Evolutionary conservation across 2,888 invertebrate genomes (phyloP).

Genomic region (Diarsia dahlii): DNA sequence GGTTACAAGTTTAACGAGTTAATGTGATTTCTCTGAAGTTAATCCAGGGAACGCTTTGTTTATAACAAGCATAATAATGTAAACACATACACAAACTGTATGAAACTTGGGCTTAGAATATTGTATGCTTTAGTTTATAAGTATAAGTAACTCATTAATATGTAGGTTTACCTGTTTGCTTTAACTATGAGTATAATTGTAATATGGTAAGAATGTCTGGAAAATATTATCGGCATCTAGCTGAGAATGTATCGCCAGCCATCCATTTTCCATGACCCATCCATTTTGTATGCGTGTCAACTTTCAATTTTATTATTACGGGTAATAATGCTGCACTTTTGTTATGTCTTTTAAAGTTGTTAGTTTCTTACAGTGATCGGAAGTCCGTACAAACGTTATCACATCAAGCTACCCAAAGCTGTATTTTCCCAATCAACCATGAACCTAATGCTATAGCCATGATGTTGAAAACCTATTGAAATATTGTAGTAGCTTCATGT

Average conservation of each 20-base stretch:
- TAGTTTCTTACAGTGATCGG: neutral
- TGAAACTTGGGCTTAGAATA: conserved; percentile 42
- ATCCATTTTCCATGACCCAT: conserved; percentile 14
- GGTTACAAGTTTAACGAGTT: conserved; percentile 73
- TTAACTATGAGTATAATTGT: neutral
- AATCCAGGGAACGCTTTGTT: conserved; percentile 69
- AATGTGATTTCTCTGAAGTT: conserved; percentile 73
- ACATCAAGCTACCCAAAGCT: too few relatives aligned
- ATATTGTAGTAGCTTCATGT: too few relatives aligned
- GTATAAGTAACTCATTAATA: conserved; percentile 44
- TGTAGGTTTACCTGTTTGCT: conserved; percentile 29
- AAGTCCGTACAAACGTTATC: neutral
- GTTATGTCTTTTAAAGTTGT: conserved; percentile 2
- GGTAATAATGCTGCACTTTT: neutral
- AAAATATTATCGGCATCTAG: neutral
- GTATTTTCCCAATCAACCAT: too few relatives aligned
- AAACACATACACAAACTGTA: conserved; percentile 60
- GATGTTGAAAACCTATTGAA: too few relatives aligned
- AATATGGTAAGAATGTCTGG: neutral
- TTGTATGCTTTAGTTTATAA: conserved; percentile 35
- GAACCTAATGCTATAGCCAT: too few relatives aligned
- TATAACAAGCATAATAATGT: conserved; percentile 61
- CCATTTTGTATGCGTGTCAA: neutral
- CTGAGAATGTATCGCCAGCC: neutral
- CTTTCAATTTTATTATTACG: neutral